These are phyloP conservation scores for Lamprotornis superbus DNA, from an alignment of 2,113 vertebrate species.

Conservation along the genomic window DNA sequence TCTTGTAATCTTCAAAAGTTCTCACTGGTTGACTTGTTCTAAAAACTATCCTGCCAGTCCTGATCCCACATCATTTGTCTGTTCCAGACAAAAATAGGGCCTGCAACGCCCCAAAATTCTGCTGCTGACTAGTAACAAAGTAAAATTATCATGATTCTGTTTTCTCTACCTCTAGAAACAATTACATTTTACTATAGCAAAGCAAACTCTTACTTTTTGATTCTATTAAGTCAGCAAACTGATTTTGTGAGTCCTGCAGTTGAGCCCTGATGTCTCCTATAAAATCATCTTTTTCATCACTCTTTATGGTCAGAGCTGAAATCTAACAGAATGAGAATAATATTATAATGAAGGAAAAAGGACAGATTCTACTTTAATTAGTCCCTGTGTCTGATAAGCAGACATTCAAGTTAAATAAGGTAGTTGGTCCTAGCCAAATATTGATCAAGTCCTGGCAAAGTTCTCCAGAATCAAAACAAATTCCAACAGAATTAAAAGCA, in stretches of 20 bases:
- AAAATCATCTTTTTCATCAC: slow-evolving; percentile 73
- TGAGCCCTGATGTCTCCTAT: slow-evolving; percentile 71
- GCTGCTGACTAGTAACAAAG: neutral
- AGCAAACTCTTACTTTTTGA: slow-evolving; percentile 76
- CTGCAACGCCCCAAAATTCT: neutral
- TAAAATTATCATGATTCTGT: neutral
- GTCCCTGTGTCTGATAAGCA: neutral
- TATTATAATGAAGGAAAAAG: neutral
- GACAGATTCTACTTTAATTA: neutral
- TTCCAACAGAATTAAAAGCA: neutral
- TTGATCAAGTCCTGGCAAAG: neutral
- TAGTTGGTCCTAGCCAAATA: neutral
- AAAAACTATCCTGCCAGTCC: neutral
- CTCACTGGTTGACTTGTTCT: neutral
- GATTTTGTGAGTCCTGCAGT: slow-evolving; percentile 75
- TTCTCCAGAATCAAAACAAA: neutral
- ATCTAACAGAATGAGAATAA: slow-evolving; percentile 70
- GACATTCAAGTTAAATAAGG: neutral
- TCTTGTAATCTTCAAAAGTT: neutral
- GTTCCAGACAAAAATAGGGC: neutral
- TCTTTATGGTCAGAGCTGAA: slow-evolving; percentile 69
- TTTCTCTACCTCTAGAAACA: neutral
- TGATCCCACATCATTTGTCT: neutral
- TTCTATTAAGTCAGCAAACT: slow-evolving; percentile 74
- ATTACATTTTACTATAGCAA: neutral